A percentile compares a stretch with the other conserved stretches of the same genome.
Conservation (phyloP, 2,113 vertebrate genomes). For the Cephalopterus ornatus region DNA sequence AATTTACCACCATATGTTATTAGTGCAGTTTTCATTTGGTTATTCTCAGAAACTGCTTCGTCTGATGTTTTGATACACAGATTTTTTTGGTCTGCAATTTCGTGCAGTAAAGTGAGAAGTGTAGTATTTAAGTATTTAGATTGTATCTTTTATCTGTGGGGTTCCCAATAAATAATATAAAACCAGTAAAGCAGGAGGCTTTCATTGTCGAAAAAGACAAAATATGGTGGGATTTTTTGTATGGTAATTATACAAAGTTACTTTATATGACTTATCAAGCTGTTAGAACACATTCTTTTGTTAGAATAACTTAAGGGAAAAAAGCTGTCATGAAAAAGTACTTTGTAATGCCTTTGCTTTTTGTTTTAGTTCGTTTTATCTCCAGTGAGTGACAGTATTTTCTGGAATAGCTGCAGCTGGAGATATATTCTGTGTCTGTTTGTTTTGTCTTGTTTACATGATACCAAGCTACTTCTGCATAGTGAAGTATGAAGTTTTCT, state of each 20-base stretch:
- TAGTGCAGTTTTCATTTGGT: neutral
- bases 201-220: neutral
- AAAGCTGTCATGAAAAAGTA: fast-evolving
- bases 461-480: neutral
- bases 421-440: neutral
- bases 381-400: neutral
- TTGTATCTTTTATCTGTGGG: neutral
- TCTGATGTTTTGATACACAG: neutral
- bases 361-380: neutral
- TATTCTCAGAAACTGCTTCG: neutral
- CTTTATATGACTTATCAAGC: neutral
- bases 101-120: neutral
- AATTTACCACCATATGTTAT: neutral
- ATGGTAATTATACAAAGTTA: neutral
- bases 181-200: neutral
- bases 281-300: neutral
- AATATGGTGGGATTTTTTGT: neutral
- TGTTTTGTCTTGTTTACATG: neutral
- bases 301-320: neutral
- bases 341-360: neutral
- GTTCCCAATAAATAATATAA: neutral
- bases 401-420: neutral
- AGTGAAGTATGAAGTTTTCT: neutral
- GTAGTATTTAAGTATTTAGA: neutral
- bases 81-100: neutral